phyloP scores from a whole-genome alignment of 2,797 vertebrate species.

The Lutjanus argentimaculatus region DNA sequence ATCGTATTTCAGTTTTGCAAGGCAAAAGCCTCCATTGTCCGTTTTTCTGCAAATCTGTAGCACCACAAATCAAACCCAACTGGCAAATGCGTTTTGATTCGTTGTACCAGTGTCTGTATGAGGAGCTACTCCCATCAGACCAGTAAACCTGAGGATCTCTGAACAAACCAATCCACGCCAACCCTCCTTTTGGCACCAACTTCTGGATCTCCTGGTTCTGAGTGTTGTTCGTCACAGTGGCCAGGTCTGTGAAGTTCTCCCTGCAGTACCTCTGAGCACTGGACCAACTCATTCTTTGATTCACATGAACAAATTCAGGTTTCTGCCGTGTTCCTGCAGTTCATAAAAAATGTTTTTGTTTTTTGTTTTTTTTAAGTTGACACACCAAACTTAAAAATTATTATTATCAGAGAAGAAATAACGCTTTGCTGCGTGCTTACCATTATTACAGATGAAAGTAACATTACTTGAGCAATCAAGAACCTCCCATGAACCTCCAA shows the following conservation, averaged over 20 bases:
- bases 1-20: neutral
- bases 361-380: no score
- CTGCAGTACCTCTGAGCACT: constrained; percentile 32
- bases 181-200: no score
- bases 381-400: no score
- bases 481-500: no score
- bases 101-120: neutral
- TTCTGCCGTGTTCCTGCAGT: constrained; percentile 26
- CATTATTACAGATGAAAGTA: no score
- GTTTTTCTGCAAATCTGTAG: neutral
- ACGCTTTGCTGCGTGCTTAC: no score
- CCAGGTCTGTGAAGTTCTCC: constrained; percentile 23
- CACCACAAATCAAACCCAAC: neutral
- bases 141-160: neutral
- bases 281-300: neutral
- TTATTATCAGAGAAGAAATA: no score
- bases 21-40: fast-evolving
- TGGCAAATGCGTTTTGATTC: fast-evolving
- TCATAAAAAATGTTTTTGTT: no score
- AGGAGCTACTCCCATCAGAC: constrained; percentile 36
- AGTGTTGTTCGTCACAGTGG: neutral
- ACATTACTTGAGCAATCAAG: no score
- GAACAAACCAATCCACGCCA: constrained; percentile 57
- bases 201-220: neutral
- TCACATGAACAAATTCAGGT: constrained; percentile 14